Conservation (phyloP, 2,888 invertebrate genomes). For the Crepidodera aurea region DNA sequence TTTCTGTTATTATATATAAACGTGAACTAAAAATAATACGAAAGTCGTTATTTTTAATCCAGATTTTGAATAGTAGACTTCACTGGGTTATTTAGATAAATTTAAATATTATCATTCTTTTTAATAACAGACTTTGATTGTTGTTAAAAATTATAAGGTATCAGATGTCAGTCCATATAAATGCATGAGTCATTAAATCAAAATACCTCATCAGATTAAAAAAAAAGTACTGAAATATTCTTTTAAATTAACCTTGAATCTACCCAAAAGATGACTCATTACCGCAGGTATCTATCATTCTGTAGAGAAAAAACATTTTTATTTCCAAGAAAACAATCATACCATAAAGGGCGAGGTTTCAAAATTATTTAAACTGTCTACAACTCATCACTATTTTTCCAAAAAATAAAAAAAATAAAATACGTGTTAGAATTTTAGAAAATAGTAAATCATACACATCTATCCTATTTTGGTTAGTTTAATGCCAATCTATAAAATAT, state of each 20-base stretch:
- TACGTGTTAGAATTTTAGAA: neutral
- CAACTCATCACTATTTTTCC: neutral
- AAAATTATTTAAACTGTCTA: neutral
- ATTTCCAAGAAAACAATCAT: slow-evolving; percentile 2
- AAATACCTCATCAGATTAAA: slow-evolving; percentile 1
- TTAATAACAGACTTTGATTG: neutral
- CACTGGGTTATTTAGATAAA: neutral
- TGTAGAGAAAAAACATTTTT: slow-evolving; percentile 1
- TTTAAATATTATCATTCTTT: neutral
- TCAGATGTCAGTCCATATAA: slow-evolving; percentile 27
- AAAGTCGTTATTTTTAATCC: slow-evolving; percentile 8
- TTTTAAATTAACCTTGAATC: slow-evolving; percentile 18
- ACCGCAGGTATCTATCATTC: slow-evolving; percentile 12
- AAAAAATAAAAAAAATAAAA: neutral
- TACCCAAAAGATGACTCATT: slow-evolving; percentile 18
- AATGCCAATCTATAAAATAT: slow-evolving; percentile 33
- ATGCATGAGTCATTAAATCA: slow-evolving; percentile 23
- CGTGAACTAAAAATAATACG: slow-evolving; percentile 14
- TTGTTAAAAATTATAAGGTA: slow-evolving; percentile 1
- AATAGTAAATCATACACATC: neutral
- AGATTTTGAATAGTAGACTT: neutral
- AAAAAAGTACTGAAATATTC: slow-evolving; percentile 8
- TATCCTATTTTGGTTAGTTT: slow-evolving; percentile 24
- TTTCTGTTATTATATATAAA: slow-evolving; percentile 19
- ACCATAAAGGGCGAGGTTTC: slow-evolving; percentile 25